Conservation (phyloP, 2,113 vertebrate genomes). For the Naja naja region DNA sequence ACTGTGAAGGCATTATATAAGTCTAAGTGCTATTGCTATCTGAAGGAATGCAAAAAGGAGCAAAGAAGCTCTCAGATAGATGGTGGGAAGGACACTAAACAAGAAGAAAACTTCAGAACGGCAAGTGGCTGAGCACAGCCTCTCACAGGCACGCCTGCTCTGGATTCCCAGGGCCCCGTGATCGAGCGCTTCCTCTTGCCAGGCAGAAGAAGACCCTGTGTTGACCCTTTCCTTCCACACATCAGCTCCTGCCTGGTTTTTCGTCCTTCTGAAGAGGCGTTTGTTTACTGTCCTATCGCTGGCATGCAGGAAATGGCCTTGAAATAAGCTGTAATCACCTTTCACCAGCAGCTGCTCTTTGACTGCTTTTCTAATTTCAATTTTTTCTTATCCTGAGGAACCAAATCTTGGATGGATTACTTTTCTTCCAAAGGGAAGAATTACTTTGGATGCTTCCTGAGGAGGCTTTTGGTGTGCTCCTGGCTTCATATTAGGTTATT, state of each 20-base stretch:
- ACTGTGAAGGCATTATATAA: no score
- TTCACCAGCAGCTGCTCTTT: conserved; percentile 62
- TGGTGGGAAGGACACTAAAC: conserved; percentile 51
- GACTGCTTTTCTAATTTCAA: conserved; percentile 64
- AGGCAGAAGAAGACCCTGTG: conserved; percentile 51
- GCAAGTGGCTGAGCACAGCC: conserved; percentile 37
- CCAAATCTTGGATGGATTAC: background rate
- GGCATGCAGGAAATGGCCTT: conserved; percentile 70
- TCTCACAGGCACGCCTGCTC: conserved; percentile 38
- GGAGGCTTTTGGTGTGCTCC: background rate
- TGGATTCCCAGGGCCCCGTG: conserved; percentile 65
- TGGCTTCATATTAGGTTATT: background rate
- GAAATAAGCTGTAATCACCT: conserved; percentile 69
- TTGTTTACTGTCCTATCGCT: conserved; percentile 69
- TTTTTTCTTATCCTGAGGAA: conserved; percentile 36
- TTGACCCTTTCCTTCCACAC: conserved; percentile 61
- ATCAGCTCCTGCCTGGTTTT: conserved; percentile 60
- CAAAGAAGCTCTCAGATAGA: conserved; percentile 19
- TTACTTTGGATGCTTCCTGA: background rate
- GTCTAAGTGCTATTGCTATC: no score
- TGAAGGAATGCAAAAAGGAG: conserved; percentile 41
- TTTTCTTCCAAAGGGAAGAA: background rate
- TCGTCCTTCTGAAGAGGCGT: conserved; percentile 59
- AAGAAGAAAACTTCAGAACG: conserved; percentile 28
- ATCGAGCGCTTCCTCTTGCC: conserved; percentile 59